Percentiles rank a stretch among this genome's conserved stretches.
These are phyloP conservation scores for Drosophila nasuta DNA, from an alignment of 1,140 invertebrate genomes.

Conservation along the genomic window DNA sequence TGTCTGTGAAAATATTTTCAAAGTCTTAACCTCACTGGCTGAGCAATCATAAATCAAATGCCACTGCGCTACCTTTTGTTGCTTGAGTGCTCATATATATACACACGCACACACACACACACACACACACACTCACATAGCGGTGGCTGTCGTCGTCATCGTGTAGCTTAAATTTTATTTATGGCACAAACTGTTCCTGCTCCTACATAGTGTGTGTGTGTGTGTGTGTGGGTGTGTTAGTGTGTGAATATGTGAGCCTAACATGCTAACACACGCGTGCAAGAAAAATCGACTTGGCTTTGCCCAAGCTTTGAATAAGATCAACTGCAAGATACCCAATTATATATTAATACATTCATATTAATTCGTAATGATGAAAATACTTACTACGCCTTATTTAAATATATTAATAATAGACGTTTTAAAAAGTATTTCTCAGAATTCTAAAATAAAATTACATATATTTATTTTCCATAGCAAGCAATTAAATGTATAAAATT, in stretches of 20 bases:
- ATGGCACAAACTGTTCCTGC: constrained; percentile 63
- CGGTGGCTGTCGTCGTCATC: constrained; percentile 63
- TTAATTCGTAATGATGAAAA: no score
- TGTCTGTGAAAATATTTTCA: constrained; percentile 80
- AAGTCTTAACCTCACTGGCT: constrained; percentile 80
- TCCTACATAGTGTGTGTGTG: constrained; percentile 28
- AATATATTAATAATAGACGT: neutral
- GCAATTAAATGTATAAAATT: no score
- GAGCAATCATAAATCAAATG: constrained; percentile 82
- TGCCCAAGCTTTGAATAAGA: neutral
- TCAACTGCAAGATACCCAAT: constrained; percentile 3
- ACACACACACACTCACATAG: constrained; percentile 14
- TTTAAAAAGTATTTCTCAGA: neutral
- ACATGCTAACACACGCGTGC: constrained; percentile 56
- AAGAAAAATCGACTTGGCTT: constrained; percentile 49
- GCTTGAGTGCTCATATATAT: constrained; percentile 68
- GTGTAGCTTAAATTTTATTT: constrained; percentile 81
- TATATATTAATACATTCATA: neutral
- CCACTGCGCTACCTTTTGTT: constrained; percentile 78
- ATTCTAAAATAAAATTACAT: no score
- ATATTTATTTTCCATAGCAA: no score
- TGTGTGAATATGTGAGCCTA: constrained; percentile 31
- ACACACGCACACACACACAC: constrained; percentile 25
- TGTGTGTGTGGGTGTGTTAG: constrained; percentile 22
- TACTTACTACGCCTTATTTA: no score